These are phyloP conservation scores for Baccha elongata DNA, from an alignment of 2,888 invertebrate species.

Conservation along the genomic window DNA sequence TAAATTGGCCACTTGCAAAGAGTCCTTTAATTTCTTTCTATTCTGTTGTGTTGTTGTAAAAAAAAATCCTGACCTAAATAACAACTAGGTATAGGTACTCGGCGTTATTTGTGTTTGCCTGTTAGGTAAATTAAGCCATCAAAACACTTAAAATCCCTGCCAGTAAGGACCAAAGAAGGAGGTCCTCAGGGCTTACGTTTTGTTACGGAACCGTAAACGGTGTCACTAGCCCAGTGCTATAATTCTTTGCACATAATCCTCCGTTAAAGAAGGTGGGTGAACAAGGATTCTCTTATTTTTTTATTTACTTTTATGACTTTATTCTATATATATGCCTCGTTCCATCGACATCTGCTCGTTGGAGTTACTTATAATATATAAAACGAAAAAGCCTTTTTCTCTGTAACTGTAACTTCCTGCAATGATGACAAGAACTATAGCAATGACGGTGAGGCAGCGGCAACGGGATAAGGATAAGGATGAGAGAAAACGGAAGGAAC, in stretches of 20 bases:
- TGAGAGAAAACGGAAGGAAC: slow-evolving; percentile 52
- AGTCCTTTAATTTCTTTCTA: slow-evolving; percentile 34
- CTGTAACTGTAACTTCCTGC: slow-evolving; percentile 50
- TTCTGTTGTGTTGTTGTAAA: not conserved
- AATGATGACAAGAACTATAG: slow-evolving; percentile 7
- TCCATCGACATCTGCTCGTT: slow-evolving; percentile 53
- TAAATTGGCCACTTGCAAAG: slow-evolving; percentile 52
- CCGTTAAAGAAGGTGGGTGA: not conserved
- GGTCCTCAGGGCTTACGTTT: slow-evolving; percentile 36
- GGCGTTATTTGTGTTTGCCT: slow-evolving; percentile 35
- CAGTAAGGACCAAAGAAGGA: not conserved
- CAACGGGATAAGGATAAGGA: slow-evolving; percentile 10
- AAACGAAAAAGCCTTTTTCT: slow-evolving; percentile 29
- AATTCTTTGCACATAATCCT: slow-evolving; percentile 59
- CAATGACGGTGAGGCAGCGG: not conserved
- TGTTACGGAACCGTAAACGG: slow-evolving; percentile 65
- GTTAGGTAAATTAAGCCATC: slow-evolving; percentile 60
- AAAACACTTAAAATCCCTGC: slow-evolving; percentile 46
- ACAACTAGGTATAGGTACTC: slow-evolving; percentile 21
- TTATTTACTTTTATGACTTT: slow-evolving; percentile 28
- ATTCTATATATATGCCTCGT: not conserved
- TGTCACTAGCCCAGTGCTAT: slow-evolving; percentile 63
- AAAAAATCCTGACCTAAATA: slow-evolving; percentile 57
- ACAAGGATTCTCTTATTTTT: slow-evolving; percentile 4
- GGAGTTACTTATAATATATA: slow-evolving; percentile 40